Evolutionary conservation across 2,113 vertebrate species (phyloP).

Genomic region (Anhinga rufa): DNA sequence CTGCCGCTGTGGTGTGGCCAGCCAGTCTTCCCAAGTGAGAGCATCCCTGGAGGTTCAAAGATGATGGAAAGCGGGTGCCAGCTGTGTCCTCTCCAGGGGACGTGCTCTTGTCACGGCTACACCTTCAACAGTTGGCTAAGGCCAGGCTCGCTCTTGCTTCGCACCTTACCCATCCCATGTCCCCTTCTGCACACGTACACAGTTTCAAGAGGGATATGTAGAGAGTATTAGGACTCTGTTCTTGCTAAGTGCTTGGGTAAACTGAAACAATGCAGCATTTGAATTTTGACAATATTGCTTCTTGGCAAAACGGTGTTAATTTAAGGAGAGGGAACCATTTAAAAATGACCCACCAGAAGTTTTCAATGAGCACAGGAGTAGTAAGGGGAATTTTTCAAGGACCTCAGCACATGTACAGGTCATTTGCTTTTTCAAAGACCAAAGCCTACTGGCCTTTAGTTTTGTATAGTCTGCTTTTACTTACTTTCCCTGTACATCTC

Average conservation of each 20-base stretch:
- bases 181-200: not conserved
- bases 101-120: not conserved
- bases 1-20: not conserved
- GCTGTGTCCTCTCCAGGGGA: too few species aligned
- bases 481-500: not conserved
- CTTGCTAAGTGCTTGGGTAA: not conserved
- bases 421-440: not conserved
- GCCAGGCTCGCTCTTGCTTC: rapidly evolving
- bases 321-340: not conserved
- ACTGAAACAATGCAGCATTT: not conserved
- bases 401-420: not conserved
- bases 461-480: not conserved
- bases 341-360: not conserved
- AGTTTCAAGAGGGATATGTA: not conserved
- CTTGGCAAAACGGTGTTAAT: not conserved
- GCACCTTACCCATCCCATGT: not conserved
- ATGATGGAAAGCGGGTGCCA: not conserved
- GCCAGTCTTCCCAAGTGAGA: not conserved
- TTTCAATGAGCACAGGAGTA: not conserved
- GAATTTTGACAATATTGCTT: not conserved
- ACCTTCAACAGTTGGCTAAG: not conserved
- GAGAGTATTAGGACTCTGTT: not conserved
- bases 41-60: not conserved
- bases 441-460: not conserved
- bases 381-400: not conserved